Conservation (phyloP, 2,888 invertebrate species). For the Leucoma salicis region DNA sequence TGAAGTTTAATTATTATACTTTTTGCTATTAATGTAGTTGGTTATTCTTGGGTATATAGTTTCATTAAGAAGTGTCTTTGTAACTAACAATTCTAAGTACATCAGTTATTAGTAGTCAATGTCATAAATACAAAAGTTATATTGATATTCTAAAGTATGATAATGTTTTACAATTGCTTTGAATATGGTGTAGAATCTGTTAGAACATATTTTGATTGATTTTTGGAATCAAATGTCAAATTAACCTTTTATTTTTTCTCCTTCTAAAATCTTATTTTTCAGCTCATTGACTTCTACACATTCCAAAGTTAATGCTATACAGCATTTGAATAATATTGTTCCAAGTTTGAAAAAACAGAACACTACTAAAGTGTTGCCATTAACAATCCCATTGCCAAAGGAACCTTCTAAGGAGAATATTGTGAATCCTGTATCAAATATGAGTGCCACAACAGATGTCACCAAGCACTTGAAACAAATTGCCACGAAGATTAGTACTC, state of each 20-base stretch:
- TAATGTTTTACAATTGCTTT: too few relatives aligned
- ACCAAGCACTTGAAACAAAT: slow-evolving; percentile 48
- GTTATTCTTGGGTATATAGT: background rate
- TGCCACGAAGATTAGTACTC: background rate
- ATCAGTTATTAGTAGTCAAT: too few relatives aligned
- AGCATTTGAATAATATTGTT: slow-evolving; percentile 31
- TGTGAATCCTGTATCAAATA: slow-evolving; percentile 41
- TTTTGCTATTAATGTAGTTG: slow-evolving; percentile 1
- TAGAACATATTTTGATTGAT: too few relatives aligned
- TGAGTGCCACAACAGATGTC: slow-evolving; percentile 55
- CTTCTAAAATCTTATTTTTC: slow-evolving; percentile 41
- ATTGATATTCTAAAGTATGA: too few relatives aligned
- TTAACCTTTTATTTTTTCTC: slow-evolving; percentile 18
- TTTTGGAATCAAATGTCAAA: too few relatives aligned
- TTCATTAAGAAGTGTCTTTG: too few relatives aligned
- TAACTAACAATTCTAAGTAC: too few relatives aligned
- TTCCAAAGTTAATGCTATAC: slow-evolving; percentile 51
- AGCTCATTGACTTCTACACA: slow-evolving; percentile 57
- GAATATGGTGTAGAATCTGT: too few relatives aligned
- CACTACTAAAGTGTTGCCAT: slow-evolving; percentile 56
- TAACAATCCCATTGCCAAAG: background rate
- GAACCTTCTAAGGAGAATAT: slow-evolving; percentile 50
- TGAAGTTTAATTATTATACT: too few relatives aligned
- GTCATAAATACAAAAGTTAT: too few relatives aligned
- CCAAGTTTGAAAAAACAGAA: slow-evolving; percentile 69